phyloP scores from a whole-genome alignment of 2,113 vertebrate species.

The Alouatta palliata region DNA sequence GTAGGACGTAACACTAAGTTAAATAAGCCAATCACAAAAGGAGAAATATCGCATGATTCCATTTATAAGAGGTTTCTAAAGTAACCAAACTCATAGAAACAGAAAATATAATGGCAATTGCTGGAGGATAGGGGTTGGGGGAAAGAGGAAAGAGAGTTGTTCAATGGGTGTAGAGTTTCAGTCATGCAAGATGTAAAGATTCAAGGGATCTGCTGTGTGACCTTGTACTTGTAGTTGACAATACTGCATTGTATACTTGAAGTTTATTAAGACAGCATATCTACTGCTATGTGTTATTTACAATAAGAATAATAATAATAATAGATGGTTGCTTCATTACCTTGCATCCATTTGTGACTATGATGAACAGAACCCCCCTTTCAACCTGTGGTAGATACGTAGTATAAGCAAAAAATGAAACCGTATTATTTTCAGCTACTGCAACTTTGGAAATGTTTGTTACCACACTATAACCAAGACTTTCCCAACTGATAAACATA shows the following conservation, averaged over 20 bases:
- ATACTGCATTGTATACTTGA: not conserved
- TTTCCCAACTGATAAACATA: not conserved
- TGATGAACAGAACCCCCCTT: not conserved
- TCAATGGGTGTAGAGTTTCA: not conserved
- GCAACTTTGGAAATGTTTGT: not conserved
- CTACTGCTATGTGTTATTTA: not conserved
- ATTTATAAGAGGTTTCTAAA: not conserved
- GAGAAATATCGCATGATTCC: not conserved
- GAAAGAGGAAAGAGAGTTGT: too few species aligned
- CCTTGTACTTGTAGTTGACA: not conserved
- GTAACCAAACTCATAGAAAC: not conserved
- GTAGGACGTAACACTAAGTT: not conserved
- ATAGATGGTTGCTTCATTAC: too few species aligned
- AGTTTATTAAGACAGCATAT: not conserved
- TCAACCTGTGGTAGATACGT: rapidly evolving
- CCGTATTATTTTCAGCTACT: not conserved
- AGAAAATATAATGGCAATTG: not conserved
- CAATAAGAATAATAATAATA: not conserved
- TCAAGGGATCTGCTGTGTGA: not conserved
- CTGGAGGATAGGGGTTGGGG: not conserved
- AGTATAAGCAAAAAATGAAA: not conserved
- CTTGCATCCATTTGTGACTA: not conserved
- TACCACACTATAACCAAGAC: not conserved
- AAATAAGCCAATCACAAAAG: not conserved
- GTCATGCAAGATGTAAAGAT: not conserved